Evolutionary conservation across 2,113 vertebrate genomes (phyloP).

Genomic region (Syngnathus scovelli): DNA sequence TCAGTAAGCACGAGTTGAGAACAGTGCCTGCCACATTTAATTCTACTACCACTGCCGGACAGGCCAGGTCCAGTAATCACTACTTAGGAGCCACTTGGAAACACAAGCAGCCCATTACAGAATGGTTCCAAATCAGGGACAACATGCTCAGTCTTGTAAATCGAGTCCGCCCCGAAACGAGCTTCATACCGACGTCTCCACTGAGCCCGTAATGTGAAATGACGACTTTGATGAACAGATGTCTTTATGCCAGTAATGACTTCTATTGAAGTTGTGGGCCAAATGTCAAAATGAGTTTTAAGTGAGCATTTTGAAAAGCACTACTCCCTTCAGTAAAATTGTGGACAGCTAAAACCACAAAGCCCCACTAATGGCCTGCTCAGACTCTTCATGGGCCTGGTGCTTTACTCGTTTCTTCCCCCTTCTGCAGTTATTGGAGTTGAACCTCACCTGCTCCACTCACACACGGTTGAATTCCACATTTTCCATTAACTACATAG

Average conservation of each 20-base stretch:
- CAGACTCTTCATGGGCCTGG: slow-evolving; percentile 27
- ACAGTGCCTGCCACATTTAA: slow-evolving; percentile 48
- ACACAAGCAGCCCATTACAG: slow-evolving; percentile 35
- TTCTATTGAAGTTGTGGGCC: slow-evolving; percentile 21
- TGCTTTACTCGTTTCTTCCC: slow-evolving; percentile 37
- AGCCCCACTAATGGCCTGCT: slow-evolving; percentile 20
- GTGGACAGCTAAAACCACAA: slow-evolving; percentile 44
- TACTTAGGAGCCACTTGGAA: slow-evolving; percentile 48
- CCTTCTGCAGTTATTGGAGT: slow-evolving; percentile 29
- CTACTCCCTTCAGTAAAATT: slow-evolving; percentile 35
- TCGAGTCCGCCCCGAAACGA: slow-evolving; percentile 36
- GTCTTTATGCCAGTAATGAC: slow-evolving; percentile 21
- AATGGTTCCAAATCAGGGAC: slow-evolving; percentile 19
- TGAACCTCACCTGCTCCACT: slow-evolving; percentile 33
- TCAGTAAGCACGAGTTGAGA: slow-evolving; percentile 50
- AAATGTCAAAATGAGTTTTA: slow-evolving; percentile 26
- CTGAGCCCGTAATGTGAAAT: slow-evolving; percentile 30
- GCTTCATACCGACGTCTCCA: slow-evolving; percentile 21
- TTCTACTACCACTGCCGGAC: slow-evolving; percentile 38
- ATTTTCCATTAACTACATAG: slow-evolving; percentile 11
- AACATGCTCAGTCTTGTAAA: slow-evolving; percentile 28
- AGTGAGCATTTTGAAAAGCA: slow-evolving; percentile 44
- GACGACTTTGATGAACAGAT: slow-evolving; percentile 25
- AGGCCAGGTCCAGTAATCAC: slow-evolving; percentile 54
- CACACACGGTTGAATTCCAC: background rate